Evolutionary conservation across 1,140 invertebrate genomes (phyloP), one percentile per base, ranked within the genome.

Genomic region (Probaryconus sp.): DNA sequence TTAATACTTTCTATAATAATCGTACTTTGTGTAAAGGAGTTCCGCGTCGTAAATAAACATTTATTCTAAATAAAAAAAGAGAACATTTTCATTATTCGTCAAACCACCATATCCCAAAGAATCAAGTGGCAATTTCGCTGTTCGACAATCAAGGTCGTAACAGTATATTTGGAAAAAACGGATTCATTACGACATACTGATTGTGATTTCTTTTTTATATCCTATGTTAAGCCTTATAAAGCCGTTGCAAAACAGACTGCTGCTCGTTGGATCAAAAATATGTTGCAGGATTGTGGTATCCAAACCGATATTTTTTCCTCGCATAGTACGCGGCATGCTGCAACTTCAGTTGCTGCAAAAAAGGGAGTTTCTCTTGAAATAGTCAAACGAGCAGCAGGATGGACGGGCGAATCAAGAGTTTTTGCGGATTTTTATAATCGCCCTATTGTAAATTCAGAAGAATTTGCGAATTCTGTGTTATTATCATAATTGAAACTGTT

Each of bases 311-410:
- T 7, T 17, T 43, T 40, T 79, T 77, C 51, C 3, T 68, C 74
- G 0, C 73, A 81, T 43, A 76, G 68, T 48, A 78, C 78, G 2
- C 53, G 80, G 0, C 81, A 81, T 65, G 79, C 79, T n/a, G 20
- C 69, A 7, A 79, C 79, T 5, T 81, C 77, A n/a, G 51, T 67
- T 1, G 80, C 79, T 2, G 42, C 6, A 18, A 50, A 35, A 10
- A 38, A 42, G 14, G 79, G 79, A 13, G 14, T 79, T 5, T 47
- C 48, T 47, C 31, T 68, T 5, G 77, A 81, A 14, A 11, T 71
- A n/a, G 81, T 83, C 10, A 48, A 76, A 21, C 51, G 55, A 31
- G 60, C 79, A 11, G 78, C 77, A 35, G 74, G 77, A n/a, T 83
- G 76, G 78, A 56, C 71, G 6, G 33, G 38, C 1, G 14, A 42